Evolutionary conservation across 2,888 invertebrate genomes (phyloP), one percentile per base, ranked within the genome.

Genomic region (Drosophila neutralis): DNA sequence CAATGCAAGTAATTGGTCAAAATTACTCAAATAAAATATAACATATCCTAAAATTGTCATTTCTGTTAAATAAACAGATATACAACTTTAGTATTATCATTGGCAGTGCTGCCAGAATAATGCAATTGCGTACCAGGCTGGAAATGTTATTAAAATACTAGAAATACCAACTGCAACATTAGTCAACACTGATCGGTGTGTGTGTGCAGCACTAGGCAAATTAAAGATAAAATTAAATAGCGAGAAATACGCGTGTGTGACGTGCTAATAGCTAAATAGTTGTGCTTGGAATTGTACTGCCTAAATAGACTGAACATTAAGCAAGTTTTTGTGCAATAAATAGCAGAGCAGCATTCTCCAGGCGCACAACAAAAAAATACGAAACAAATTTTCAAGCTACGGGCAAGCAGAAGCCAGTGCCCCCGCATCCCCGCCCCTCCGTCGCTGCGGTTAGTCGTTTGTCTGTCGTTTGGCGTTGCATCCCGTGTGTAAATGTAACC

Each of bases 271-370:
- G 67, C 56, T 73, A 65, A 80, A 74, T 61, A 71, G 61, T 77
- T 69, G 74, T 66, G 68, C 72, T 58, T 69, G 70, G 45, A 64
- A 56, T 60, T 56, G 52, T 59, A 61, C 69, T 76, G 73, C 64
- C 67, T 48, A 72, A 69, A 83, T 73, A 82, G 82, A 85, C 80
- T 78, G 74, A 72, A 72, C 45, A 57, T 59, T 40, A 59, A 61
- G 73, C 72, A 74, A 86, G 69, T 72, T 66, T 81, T 69, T 62
- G 88, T 85, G 86, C 88, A 85, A 85, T 77, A 87, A 74, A 73
- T 31, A 59, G 10, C 57, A 42, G 11, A 15, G 58, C 45, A 61
- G 54, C 64, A 49, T 35, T 58, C 51, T 72, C 42, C 45, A 73
- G 66, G 53, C 49, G 63, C 61, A 57, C 29, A 75, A 53, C n/a